Evolutionary conservation across 1,140 invertebrate genomes (phyloP), one percentile per base, ranked within the genome.

Genomic region (Heliconius hewitsoni): DNA sequence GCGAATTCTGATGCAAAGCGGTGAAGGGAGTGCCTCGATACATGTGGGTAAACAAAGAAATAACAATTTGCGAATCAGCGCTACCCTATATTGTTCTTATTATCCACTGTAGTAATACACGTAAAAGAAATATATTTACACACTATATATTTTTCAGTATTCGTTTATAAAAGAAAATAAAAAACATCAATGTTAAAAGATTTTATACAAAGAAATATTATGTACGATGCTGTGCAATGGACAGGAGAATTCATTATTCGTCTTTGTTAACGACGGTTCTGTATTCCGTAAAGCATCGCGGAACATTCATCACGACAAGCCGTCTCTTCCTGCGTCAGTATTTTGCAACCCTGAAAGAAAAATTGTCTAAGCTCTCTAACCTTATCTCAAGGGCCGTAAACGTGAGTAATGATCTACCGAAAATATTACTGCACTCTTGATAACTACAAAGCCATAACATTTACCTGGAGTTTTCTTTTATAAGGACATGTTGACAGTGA

Each of bases 391-490:
- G 34, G 71, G 71, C 34, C 37, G 8, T 71, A 39, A 71, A n/a
- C 34, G 2, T 71, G 37, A 71, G 34, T 19, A 39, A 71, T 39
- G 71, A 39, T 71, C 30, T 71, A 34, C 71, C 1, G 8, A 34
- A 71, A 71, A 71, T 71, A 71, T 71, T 37, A 71, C 34, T 71
- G 71, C 71, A 71, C 18, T 39, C 39, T 71, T 71, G 34, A 71
- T 39, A 71, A 39, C 71, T 18, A 39, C 34, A 71, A 34, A 9
- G 34, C 30, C 19, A 39, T 16, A 39, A 37, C 8, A 71, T 71
- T 71, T 71, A 71, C 30, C 70, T 34, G 19, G 6, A 13, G 39
- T 71, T 37, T 71, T 71, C 16, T 71, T 71, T 27, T 27, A 60
- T 19, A 42, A 42, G 39, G 9, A 1, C 39, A 42, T 9, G 39